A percentile compares a stretch with the other conserved stretches of the same genome.
These are phyloP conservation scores for Cancer borealis DNA, from an alignment of 2,888 invertebrate genomes.

Conservation along the genomic window DNA sequence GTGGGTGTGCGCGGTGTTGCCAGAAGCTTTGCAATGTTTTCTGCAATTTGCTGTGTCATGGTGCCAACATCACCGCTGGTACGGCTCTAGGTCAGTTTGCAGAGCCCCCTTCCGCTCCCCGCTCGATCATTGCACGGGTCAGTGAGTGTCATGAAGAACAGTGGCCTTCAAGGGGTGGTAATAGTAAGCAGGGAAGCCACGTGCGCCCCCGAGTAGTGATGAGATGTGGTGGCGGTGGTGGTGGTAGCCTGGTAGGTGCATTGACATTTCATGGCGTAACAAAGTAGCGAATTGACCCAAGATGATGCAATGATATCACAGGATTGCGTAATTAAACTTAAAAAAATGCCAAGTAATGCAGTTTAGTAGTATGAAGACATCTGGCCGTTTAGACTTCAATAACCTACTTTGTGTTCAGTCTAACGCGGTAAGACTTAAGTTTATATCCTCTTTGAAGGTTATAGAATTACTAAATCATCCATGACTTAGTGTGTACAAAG, in stretches of 20 bases:
- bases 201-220: not conserved
- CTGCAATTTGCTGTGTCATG: slow-evolving; percentile 15
- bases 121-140: slow-evolving; percentile 23
- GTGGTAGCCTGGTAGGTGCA: not conserved
- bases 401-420: not conserved
- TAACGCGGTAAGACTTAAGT: not conserved
- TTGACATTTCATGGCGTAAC: not conserved
- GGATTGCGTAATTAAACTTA: not conserved
- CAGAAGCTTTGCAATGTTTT: not conserved
- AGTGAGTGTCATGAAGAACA: not conserved
- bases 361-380: not conserved
- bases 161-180: not conserved
- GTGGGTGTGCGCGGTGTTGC: slow-evolving; percentile 11
- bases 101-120: not conserved
- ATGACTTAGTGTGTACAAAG: not conserved
- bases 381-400: not conserved
- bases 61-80: not conserved
- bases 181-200: not conserved
- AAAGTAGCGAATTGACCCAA: not conserved
- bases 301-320: not conserved
- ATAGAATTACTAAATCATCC: not conserved
- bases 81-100: slow-evolving; percentile 30
- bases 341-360: not conserved
- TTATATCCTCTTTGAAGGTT: not conserved
- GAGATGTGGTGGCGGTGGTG: not conserved